Conservation (phyloP, 2,888 invertebrate species). For the Dendrolimus pini region DNA sequence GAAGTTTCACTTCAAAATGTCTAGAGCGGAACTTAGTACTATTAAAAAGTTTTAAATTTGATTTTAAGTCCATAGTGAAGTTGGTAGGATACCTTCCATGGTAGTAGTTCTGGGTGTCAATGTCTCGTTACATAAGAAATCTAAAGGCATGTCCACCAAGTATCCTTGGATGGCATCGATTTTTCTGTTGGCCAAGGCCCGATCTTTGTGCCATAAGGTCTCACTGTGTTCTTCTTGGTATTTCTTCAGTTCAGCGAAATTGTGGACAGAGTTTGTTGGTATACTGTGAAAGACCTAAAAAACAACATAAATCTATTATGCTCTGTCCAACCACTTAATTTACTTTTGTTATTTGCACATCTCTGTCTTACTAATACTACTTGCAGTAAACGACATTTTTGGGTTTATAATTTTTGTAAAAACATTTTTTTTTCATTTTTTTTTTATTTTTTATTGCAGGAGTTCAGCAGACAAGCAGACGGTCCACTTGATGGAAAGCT, state of each 20-base stretch:
- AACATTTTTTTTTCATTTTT: no score
- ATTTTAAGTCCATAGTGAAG: constrained; percentile 89
- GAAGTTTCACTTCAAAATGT: no score
- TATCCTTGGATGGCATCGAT: constrained; percentile 88
- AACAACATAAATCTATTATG: neutral
- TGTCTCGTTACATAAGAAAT: constrained; percentile 91
- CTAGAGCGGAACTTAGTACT: no score
- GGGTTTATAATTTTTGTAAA: no score
- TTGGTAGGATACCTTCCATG: constrained; percentile 95
- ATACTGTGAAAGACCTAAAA: constrained; percentile 90
- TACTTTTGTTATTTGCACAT: no score
- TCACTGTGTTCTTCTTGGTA: constrained; percentile 82
- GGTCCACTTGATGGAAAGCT: no score
- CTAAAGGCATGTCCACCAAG: constrained; percentile 91
- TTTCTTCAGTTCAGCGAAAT: constrained; percentile 85
- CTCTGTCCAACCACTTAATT: no score
- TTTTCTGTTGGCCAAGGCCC: constrained; percentile 82
- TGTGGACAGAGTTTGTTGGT: constrained; percentile 87
- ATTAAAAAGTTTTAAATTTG: no score
- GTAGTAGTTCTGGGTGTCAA: constrained; percentile 89
- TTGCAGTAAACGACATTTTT: no score
- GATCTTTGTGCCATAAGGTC: constrained; percentile 84
- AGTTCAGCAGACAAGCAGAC: no score
- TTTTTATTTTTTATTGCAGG: no score
- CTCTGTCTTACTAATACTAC: no score